Conservation (phyloP, 2,113 vertebrate species). For the Podarcis muralis region DNA sequence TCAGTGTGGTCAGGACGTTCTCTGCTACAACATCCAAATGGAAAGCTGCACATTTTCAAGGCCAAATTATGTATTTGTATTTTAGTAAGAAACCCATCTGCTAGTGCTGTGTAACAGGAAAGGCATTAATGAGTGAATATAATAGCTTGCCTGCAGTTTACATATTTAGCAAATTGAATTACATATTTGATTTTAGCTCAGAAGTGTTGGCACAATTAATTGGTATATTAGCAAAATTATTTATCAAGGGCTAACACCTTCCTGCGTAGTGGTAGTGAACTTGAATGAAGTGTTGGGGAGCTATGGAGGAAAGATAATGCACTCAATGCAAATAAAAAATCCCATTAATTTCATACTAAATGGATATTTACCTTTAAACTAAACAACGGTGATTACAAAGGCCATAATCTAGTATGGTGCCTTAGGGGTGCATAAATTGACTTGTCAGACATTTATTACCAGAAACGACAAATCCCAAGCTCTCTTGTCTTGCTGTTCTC, state of each 20-base stretch:
- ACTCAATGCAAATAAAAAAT: neutral
- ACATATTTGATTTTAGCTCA: conserved; percentile 13
- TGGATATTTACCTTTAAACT: neutral
- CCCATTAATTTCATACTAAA: neutral
- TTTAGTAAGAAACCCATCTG: conserved; percentile 22
- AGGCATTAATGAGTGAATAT: neutral
- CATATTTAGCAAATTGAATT: conserved; percentile 34
- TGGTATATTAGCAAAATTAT: conserved; percentile 24
- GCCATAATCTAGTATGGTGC: neutral
- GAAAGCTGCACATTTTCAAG: neutral
- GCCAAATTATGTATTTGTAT: neutral
- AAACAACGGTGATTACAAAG: neutral
- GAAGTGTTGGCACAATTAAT: conserved; percentile 12
- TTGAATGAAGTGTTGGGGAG: conserved; percentile 20
- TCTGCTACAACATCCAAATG: neutral
- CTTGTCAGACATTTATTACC: neutral
- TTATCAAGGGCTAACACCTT: neutral
- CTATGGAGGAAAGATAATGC: neutral
- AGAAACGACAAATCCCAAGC: neutral
- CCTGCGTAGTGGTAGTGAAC: neutral
- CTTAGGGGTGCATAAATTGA: neutral
- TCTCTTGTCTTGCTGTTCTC: neutral
- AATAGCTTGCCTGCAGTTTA: conserved; percentile 28
- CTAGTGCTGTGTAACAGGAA: conserved; percentile 6
- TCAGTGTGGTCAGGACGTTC: neutral